Percentiles rank a stretch among this genome's conserved stretches.
Evolutionary conservation across 2,888 invertebrate species (phyloP).

Genomic region (Yponomeuta cagnagella): DNA sequence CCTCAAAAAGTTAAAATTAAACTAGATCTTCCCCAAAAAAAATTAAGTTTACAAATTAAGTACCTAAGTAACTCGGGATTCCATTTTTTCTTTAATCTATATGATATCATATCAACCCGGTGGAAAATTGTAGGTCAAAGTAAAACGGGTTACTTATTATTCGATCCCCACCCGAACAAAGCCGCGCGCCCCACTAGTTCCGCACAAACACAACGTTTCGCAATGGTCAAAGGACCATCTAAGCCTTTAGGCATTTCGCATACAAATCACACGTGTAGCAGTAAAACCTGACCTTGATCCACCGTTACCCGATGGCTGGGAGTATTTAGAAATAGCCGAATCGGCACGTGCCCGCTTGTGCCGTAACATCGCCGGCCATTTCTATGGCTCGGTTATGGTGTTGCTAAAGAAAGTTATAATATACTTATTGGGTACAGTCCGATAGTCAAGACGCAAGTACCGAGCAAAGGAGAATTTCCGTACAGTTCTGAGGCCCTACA

Average conservation of each 20-base stretch:
- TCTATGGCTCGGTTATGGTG: background rate
- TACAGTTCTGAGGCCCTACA: too few relatives aligned
- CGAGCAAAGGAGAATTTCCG: too few relatives aligned
- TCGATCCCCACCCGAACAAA: too few relatives aligned
- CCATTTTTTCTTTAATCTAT: too few relatives aligned
- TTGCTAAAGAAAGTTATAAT: slow-evolving; percentile 1
- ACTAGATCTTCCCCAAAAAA: too few relatives aligned
- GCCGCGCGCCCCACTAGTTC: background rate
- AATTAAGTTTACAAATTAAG: too few relatives aligned
- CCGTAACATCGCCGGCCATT: background rate
- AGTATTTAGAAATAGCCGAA: background rate
- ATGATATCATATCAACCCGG: too few relatives aligned
- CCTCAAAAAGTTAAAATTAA: too few relatives aligned
- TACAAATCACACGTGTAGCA: background rate
- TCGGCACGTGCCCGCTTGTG: background rate
- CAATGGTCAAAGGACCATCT: background rate
- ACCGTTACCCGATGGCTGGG: background rate
- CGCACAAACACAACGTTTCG: background rate
- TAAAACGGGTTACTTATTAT: too few relatives aligned
- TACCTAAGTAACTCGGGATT: too few relatives aligned
- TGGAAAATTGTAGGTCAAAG: too few relatives aligned
- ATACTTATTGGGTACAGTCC: background rate
- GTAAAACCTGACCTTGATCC: background rate
- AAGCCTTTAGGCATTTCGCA: slow-evolving; percentile 1
- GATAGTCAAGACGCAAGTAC: background rate